Base-by-base conservation (phyloP, 2,797 vertebrate genomes). In the Orestias chungarensis region DNA sequence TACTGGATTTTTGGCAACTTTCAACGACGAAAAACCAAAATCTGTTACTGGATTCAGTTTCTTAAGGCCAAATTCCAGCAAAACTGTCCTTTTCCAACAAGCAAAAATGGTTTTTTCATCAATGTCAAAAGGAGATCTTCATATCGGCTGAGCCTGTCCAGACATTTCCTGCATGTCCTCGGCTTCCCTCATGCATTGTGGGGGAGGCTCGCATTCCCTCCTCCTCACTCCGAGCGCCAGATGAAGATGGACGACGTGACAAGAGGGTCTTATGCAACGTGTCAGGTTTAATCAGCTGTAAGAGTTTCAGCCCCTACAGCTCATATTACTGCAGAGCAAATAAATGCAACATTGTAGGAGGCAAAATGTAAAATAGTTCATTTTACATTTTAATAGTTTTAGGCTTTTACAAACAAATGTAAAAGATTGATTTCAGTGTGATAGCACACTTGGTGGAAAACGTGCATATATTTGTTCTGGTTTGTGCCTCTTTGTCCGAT, bases 211-310 rank as follows among this genome's bases (percentile, higher is more conserved):
- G 59, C 40, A 23, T 27, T 0, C 15, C n/a, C 11, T 23, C 11
- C 47, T 25, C 0, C 55, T 6, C 17, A 23, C 52, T 52, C 20
- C n/a, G 15, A 68, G 50, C 0, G 50, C 49, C n/a, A 52, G 17
- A 6, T 55, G 7, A 0, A 44, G 50, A 68, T 44, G 1, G 1
- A 20, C 50, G 54, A 38, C 17, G 31, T 46, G 25, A 33, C 31
- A 40, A n/a, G 67, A 64, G 64, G 33, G 25, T 57, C 20, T 70
- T 77, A 35, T 72, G 66, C 17, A 80, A 74, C 35, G 25, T 40
- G 25, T 62, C 59, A 40, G 59, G 12, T 42, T 62, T 14, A 40
- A 62, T 42, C 5, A 62, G 10, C 35, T 23, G 23, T 5, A 40
- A 40, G 11, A 62, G 23, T 25, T 40, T 25, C 2, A 15, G 35